Evolutionary conservation across 2,888 invertebrate genomes (phyloP).

Genomic region (Polietes domitor): DNA sequence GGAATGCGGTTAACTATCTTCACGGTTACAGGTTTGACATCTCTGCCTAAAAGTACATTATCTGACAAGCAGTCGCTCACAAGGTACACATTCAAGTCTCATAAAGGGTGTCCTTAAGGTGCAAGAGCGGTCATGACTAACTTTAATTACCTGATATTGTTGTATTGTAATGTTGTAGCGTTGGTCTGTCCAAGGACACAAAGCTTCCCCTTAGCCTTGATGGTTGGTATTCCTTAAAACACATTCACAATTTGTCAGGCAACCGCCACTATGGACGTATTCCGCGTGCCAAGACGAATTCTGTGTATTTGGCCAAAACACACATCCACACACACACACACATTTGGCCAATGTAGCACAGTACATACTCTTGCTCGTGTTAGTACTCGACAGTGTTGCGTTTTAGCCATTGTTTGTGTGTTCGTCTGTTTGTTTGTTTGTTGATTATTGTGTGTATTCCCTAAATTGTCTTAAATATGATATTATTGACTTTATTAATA

Average conservation of each 20-base stretch:
- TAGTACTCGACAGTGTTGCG: neutral
- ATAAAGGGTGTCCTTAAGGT: too few species aligned
- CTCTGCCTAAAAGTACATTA: too few species aligned
- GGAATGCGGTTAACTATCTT: too few species aligned
- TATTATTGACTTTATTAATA: slow-evolving; percentile 59
- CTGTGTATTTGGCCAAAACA: neutral
- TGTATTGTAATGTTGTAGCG: too few species aligned
- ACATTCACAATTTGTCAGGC: neutral
- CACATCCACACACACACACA: neutral
- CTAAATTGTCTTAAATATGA: slow-evolving; percentile 58
- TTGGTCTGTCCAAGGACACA: too few species aligned
- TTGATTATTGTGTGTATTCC: slow-evolving; percentile 38
- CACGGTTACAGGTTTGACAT: too few species aligned
- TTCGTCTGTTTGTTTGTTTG: neutral
- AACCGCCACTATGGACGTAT: neutral
- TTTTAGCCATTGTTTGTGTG: neutral
- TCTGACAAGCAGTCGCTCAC: too few species aligned
- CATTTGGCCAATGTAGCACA: neutral
- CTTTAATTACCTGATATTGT: neutral
- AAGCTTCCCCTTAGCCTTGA: neutral
- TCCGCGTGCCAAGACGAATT: neutral
- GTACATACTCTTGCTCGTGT: neutral
- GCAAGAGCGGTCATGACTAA: neutral
- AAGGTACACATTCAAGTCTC: too few species aligned
- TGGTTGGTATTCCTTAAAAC: neutral